phyloP scores from a whole-genome alignment of 2,113 vertebrate genomes.

The Apodemus speciosus region DNA sequence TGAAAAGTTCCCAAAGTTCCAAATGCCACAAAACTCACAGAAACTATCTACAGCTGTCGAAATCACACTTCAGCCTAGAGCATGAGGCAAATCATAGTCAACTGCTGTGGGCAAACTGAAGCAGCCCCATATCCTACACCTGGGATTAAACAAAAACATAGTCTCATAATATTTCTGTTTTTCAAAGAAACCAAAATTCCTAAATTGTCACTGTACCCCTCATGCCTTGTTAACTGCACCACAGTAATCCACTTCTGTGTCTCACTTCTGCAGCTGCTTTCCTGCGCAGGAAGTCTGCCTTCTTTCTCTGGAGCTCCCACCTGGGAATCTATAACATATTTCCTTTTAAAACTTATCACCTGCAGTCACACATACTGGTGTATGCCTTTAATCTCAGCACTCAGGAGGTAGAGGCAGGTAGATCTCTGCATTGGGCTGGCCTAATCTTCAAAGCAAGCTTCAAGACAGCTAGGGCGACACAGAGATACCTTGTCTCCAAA shows the following conservation, averaged over 20 bases:
- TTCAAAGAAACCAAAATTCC: too few species aligned
- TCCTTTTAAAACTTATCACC: not conserved
- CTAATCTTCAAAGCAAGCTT: not conserved
- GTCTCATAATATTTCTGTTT: too few species aligned
- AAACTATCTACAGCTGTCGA: too few species aligned
- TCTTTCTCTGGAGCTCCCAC: not conserved
- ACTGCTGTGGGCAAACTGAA: too few species aligned
- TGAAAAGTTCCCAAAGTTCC: too few species aligned
- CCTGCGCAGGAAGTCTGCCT: not conserved
- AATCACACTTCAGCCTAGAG: too few species aligned
- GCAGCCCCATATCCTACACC: too few species aligned
- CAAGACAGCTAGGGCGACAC: not conserved
- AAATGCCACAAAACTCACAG: too few species aligned
- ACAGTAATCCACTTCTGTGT: not conserved
- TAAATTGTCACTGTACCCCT: too few species aligned
- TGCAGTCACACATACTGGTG: not conserved
- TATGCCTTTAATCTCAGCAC: not conserved
- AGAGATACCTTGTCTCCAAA: not conserved
- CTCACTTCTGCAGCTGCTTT: too few species aligned
- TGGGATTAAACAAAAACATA: not conserved
- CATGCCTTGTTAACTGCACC: not conserved
- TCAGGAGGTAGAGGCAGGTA: not conserved
- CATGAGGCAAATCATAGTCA: too few species aligned
- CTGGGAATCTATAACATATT: not conserved
- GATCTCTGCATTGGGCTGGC: not conserved